A percentile compares a stretch with the other conserved stretches of the same genome.
Evolutionary conservation across 2,113 vertebrate species (phyloP).

Genomic region (Sylvicapra grimmia): DNA sequence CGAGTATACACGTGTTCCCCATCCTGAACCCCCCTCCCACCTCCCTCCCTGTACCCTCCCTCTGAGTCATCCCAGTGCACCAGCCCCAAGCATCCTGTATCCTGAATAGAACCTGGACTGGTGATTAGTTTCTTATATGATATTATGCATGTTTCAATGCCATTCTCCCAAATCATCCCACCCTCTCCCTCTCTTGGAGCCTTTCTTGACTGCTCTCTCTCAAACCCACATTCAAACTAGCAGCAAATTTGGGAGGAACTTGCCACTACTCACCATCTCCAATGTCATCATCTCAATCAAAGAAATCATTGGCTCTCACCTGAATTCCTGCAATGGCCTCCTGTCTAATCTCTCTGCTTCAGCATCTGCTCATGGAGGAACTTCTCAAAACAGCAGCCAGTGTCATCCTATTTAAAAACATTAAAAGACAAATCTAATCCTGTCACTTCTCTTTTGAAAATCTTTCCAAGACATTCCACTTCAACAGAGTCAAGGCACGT

Average conservation of each 20-base stretch:
- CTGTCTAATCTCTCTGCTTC: not conserved
- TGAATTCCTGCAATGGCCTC: not conserved
- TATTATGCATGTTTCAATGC: too few relatives aligned
- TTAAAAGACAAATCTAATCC: not conserved
- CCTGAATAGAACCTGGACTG: too few relatives aligned
- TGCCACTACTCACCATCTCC: not conserved
- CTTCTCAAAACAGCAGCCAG: not conserved
- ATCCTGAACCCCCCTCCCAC: too few relatives aligned
- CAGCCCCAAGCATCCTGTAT: too few relatives aligned
- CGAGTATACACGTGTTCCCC: too few relatives aligned
- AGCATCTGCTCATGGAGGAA: not conserved
- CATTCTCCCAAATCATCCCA: too few relatives aligned
- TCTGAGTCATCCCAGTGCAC: too few relatives aligned
- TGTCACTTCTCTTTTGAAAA: not conserved
- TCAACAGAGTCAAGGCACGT: not conserved
- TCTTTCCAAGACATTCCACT: not conserved
- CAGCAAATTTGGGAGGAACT: not conserved
- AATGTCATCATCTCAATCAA: not conserved
- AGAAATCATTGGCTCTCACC: not conserved
- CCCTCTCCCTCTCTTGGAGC: not conserved
- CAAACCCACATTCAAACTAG: not conserved
- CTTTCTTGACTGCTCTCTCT: not conserved
- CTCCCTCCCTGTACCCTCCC: too few relatives aligned
- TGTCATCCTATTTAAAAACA: not conserved
- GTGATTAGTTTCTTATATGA: too few relatives aligned